These are phyloP conservation scores for Argynnis bischoffii DNA, from an alignment of 2,888 invertebrate species.

Conservation along the genomic window DNA sequence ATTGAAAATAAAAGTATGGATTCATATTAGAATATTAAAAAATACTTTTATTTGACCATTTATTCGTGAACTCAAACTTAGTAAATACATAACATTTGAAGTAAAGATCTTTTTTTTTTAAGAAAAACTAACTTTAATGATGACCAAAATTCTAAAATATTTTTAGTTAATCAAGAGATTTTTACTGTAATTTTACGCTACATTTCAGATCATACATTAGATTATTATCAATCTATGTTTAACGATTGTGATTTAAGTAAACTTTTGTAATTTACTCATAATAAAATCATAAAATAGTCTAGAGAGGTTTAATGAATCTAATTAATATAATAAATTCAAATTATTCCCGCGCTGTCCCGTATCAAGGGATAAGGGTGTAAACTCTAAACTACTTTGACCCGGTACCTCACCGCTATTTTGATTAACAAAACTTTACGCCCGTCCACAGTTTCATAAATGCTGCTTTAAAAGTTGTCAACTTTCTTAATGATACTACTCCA, in stretches of 20 bases:
- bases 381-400: constrained; percentile 63
- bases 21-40: no score
- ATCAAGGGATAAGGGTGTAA: constrained; percentile 57
- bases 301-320: constrained; percentile 31
- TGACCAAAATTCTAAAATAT: no score
- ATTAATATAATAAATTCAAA: constrained; percentile 51
- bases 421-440: constrained; percentile 71
- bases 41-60: no score
- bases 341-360: constrained; percentile 55
- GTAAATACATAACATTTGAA: no score
- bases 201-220: not conserved
- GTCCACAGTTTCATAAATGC: constrained; percentile 60
- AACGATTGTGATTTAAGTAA: not conserved
- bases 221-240: no score
- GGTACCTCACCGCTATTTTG: constrained; percentile 57
- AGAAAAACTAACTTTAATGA: no score
- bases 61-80: no score
- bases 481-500: constrained; percentile 45
- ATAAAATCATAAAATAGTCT: constrained; percentile 14
- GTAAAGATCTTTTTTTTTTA: no score
- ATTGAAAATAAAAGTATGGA: no score
- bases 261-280: constrained; percentile 11
- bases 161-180: no score
- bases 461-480: constrained; percentile 61
- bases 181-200: not conserved